Evolutionary conservation across 2,888 invertebrate genomes (phyloP).

Genomic region (Diarsia dahlii): DNA sequence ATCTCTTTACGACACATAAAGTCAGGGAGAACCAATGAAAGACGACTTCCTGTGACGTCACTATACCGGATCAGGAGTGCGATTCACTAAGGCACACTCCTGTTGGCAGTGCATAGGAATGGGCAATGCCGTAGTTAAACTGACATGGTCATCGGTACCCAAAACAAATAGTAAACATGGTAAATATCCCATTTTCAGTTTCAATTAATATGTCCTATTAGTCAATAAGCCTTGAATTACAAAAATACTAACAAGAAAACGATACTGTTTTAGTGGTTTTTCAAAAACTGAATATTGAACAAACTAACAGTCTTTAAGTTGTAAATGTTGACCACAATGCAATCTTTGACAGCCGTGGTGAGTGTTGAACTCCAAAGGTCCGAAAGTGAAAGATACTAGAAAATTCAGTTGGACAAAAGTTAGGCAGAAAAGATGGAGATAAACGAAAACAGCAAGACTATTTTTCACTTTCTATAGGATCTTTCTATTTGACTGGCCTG

Average conservation of each 20-base stretch:
- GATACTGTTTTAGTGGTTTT: neutral
- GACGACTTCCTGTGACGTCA: constrained; percentile 26
- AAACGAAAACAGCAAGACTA: neutral
- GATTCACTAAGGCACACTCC: too few species aligned
- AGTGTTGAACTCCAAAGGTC: neutral
- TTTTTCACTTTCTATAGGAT: neutral
- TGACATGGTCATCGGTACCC: too few species aligned
- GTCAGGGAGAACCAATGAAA: neutral
- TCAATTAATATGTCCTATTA: too few species aligned
- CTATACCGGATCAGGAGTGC: neutral
- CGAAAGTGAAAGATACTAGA: neutral
- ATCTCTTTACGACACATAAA: constrained; percentile 23
- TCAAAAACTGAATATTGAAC: neutral
- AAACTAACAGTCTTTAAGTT: neutral
- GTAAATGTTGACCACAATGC: too few species aligned
- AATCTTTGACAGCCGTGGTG: too few species aligned
- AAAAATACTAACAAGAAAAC: neutral
- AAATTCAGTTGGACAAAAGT: neutral
- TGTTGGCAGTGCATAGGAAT: neutral
- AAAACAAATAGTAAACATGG: too few species aligned
- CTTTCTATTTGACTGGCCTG: too few species aligned
- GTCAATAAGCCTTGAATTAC: neutral
- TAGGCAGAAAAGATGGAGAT: neutral
- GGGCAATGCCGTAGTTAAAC: neutral
- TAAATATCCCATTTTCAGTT: too few species aligned